Percentiles rank a stretch among this genome's conserved stretches.
These are phyloP conservation scores for Corydoras maculifer DNA, from an alignment of 2,113 vertebrate species.

Conservation along the genomic window DNA sequence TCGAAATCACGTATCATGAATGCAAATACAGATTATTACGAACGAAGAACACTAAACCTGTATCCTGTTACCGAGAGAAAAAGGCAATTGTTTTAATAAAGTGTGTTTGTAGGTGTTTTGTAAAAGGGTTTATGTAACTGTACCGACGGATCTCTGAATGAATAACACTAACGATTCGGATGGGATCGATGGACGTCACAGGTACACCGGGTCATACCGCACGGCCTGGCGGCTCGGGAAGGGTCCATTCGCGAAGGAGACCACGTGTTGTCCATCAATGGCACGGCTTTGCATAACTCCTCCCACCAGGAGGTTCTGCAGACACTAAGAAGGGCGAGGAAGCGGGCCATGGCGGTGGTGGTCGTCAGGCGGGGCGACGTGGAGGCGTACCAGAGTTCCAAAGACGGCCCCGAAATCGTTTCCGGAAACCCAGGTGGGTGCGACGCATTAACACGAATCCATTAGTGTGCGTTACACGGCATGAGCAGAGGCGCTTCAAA, in stretches of 20 bases:
- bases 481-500: too few relatives aligned
- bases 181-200: conserved; percentile 26
- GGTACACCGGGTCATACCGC: conserved; percentile 67
- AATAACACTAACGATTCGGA: neutral
- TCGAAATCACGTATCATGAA: too few relatives aligned
- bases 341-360: conserved; percentile 60
- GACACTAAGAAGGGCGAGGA: conserved; percentile 56
- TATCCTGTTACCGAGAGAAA: too few relatives aligned
- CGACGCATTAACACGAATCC: too few relatives aligned
- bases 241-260: conserved; percentile 64
- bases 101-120: too few relatives aligned
- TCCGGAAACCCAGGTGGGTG: conserved; percentile 30
- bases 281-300: conserved; percentile 52
- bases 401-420: conserved; percentile 1
- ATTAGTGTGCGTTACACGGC: too few relatives aligned
- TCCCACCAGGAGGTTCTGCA: conserved; percentile 63
- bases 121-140: too few relatives aligned
- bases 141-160: too few relatives aligned
- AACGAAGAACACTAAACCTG: too few relatives aligned
- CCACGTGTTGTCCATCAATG: conserved; percentile 68
- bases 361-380: conserved; percentile 57
- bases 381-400: conserved; percentile 9
- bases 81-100: too few relatives aligned
- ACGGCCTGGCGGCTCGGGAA: conserved; percentile 63
- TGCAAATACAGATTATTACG: too few relatives aligned